Conservation (phyloP, 2,888 invertebrate species). For the Orchestes rusci region DNA sequence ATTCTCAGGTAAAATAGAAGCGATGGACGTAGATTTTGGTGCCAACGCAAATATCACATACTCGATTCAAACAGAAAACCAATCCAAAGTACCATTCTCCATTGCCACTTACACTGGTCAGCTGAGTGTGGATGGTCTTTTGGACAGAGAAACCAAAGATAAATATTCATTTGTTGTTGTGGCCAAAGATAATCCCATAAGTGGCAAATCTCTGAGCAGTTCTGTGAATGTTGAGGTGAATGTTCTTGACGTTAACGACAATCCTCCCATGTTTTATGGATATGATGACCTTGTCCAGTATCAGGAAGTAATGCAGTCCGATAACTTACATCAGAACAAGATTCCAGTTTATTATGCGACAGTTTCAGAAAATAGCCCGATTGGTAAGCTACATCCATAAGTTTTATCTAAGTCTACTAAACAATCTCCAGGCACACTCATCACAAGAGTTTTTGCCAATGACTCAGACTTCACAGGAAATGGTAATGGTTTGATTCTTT, state of each 20-base stretch:
- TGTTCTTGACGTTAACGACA: conserved; percentile 78
- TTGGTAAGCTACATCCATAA: conserved; percentile 55
- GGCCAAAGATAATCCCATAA: conserved; percentile 63
- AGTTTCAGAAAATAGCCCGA: conserved; percentile 65
- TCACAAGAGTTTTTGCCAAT: conserved; percentile 71
- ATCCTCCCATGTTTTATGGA: conserved; percentile 70
- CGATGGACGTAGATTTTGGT: conserved; percentile 73
- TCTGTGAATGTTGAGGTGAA: conserved; percentile 74
- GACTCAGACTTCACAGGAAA: conserved; percentile 80
- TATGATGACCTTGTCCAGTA: conserved; percentile 58
- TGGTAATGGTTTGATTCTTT: conserved; percentile 79
- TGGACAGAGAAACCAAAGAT: conserved; percentile 69
- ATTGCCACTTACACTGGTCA: conserved; percentile 63
- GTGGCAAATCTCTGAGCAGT: conserved; percentile 54
- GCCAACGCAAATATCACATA: conserved; percentile 74
- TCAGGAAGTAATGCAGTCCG: conserved; percentile 43
- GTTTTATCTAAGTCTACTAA: too few species aligned
- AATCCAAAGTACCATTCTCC: conserved; percentile 55
- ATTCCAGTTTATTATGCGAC: conserved; percentile 72
- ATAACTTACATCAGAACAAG: conserved; percentile 50
- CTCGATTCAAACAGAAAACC: conserved; percentile 48
- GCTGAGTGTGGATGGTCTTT: conserved; percentile 62
- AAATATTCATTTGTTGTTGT: conserved; percentile 65
- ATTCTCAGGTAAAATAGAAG: conserved; percentile 59
- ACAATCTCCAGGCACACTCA: conserved; percentile 45